Conservation (phyloP, 2,888 invertebrate genomes). For the Tinea semifulvella region DNA sequence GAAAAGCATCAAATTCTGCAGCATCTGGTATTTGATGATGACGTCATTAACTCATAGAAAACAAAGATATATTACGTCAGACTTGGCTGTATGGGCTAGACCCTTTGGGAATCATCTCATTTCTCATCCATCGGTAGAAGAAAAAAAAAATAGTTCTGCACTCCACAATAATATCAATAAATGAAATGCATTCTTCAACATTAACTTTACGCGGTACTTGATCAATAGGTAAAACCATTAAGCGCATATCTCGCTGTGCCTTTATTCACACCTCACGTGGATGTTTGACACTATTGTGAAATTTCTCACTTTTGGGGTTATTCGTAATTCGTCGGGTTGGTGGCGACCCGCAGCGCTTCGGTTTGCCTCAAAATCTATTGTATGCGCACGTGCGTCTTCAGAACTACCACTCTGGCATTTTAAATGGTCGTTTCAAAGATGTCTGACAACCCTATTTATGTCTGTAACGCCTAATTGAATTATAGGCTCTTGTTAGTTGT, state of each 20-base stretch:
- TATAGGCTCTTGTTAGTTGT: constrained; percentile 30
- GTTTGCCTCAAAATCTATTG: constrained; percentile 40
- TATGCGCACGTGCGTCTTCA: constrained; percentile 48
- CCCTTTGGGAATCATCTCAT: too few relatives aligned
- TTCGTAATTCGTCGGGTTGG: constrained; percentile 10
- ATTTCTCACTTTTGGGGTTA: constrained; percentile 42
- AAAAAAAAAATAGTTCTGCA: constrained; percentile 1
- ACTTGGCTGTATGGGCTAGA: too few relatives aligned
- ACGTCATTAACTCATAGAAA: too few relatives aligned
- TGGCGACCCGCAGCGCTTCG: constrained; percentile 51
- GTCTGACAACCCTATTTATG: constrained; percentile 53
- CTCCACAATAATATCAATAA: neutral
- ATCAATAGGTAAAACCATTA: constrained; percentile 34
- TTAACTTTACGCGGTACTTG: constrained; percentile 26
- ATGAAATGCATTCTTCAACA: constrained; percentile 5
- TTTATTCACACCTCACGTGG: constrained; percentile 54
- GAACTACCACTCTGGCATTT: constrained; percentile 30
- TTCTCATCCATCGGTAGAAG: too few relatives aligned
- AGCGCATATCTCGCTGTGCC: constrained; percentile 48
- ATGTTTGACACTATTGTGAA: constrained; percentile 59
- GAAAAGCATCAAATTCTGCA: too few relatives aligned
- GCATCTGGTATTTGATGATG: too few relatives aligned
- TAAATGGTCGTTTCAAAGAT: constrained; percentile 29
- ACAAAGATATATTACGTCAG: too few relatives aligned
- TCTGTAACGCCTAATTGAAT: constrained; percentile 52